A percentile compares a stretch with the other conserved stretches of the same genome.
Conservation (phyloP, 2,797 vertebrate genomes). For the Synanceia verrucosa region DNA sequence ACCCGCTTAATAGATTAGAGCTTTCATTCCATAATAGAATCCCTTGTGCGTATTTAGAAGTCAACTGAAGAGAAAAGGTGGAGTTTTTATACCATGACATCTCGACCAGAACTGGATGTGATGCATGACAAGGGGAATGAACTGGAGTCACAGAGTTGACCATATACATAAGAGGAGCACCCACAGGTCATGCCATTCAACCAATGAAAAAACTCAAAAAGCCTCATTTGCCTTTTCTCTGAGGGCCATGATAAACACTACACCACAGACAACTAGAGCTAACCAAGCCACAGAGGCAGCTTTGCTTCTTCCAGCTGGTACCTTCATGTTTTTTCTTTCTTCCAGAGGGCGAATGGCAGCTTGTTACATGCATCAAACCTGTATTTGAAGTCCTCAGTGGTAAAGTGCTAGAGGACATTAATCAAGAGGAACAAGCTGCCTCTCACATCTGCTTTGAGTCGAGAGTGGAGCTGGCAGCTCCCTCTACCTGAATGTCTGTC, state of each 20-base stretch:
- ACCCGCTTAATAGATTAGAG: too few relatives aligned
- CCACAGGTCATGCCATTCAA: conserved; percentile 1
- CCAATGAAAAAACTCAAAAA: not conserved
- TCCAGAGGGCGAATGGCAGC: conserved; percentile 5
- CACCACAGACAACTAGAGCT: conserved; percentile 16
- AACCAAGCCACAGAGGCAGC: conserved; percentile 1
- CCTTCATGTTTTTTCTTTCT: not conserved
- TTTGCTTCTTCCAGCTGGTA: conserved; percentile 17
- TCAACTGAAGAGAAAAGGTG: too few relatives aligned
- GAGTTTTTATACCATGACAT: too few relatives aligned
- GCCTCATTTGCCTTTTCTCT: not conserved
- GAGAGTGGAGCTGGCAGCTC: conserved; percentile 53
- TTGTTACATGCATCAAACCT: conserved; percentile 63
- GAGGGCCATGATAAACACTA: not conserved
- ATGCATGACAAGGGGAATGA: too few relatives aligned
- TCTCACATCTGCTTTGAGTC: conserved; percentile 59
- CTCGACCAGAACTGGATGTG: too few relatives aligned
- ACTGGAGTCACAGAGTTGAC: too few relatives aligned
- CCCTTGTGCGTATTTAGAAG: too few relatives aligned
- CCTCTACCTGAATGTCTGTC: conserved; percentile 62
- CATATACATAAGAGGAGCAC: not conserved
- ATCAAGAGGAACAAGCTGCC: conserved; percentile 66
- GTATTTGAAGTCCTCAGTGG: conserved; percentile 58
- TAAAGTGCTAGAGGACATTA: conserved; percentile 68
- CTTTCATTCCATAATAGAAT: too few relatives aligned